phyloP scores from a whole-genome alignment of 2,888 invertebrate species.

The Patella ulyssiponensis region DNA sequence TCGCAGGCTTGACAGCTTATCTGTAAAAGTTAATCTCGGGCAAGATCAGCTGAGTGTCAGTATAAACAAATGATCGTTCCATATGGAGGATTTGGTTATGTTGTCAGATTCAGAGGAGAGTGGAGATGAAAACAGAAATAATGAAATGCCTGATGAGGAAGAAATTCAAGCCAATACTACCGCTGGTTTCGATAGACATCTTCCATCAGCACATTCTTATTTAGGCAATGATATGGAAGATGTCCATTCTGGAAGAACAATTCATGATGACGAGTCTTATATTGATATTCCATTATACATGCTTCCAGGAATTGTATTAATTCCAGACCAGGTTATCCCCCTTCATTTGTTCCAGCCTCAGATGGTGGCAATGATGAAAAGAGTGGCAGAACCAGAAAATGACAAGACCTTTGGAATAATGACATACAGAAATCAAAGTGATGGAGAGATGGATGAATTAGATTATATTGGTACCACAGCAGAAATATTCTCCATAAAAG shows the following conservation, averaged over 20 bases:
- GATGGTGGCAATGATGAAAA: slow-evolving; percentile 77
- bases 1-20: no score
- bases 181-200: no score
- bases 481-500: slow-evolving; percentile 78
- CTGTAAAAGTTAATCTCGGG: no score
- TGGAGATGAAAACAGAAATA: no score
- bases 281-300: slow-evolving; percentile 76
- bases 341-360: slow-evolving; percentile 77
- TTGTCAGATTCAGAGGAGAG: no score
- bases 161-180: no score
- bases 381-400: slow-evolving; percentile 73
- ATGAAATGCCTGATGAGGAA: no score
- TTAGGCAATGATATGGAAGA: slow-evolving; percentile 78
- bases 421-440: slow-evolving; percentile 36
- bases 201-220: slow-evolving; percentile 63
- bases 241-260: slow-evolving; percentile 77
- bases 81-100: no score
- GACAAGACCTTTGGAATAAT: slow-evolving; percentile 80
- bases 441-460: not conserved
- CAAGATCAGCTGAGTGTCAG: no score
- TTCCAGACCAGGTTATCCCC: slow-evolving; percentile 87
- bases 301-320: slow-evolving; percentile 77
- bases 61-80: no score
- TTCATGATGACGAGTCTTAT: slow-evolving; percentile 75
- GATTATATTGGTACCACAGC: slow-evolving; percentile 77